phyloP scores from a whole-genome alignment of 1,140 invertebrate species.

The Hypothenemus hampei region DNA sequence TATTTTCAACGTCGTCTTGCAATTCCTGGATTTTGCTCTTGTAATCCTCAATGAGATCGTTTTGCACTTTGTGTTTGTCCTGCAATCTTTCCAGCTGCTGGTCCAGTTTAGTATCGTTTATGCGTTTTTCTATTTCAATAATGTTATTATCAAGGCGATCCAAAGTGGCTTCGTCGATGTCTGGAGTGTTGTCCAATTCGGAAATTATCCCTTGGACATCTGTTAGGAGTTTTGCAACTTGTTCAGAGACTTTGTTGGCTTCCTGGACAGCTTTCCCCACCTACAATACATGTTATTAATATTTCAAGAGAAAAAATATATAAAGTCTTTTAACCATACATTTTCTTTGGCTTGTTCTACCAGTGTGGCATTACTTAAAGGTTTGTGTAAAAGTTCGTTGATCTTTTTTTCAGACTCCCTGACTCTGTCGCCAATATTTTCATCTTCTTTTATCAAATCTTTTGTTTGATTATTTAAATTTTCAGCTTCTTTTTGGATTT shows the following conservation, averaged over 20 bases:
- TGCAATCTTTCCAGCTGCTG: constrained; percentile 66
- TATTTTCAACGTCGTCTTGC: constrained; percentile 76
- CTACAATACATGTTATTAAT: too few relatives aligned
- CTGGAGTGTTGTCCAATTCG: constrained; percentile 70
- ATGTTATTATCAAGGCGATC: constrained; percentile 71
- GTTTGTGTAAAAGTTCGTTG: constrained; percentile 65
- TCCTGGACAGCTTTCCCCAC: constrained; percentile 84
- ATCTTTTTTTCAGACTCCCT: constrained; percentile 66
- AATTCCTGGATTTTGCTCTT: constrained; percentile 72
- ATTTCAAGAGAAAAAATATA: not conserved
- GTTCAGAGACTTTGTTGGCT: constrained; percentile 69
- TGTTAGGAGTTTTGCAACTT: constrained; percentile 73
- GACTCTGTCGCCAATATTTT: constrained; percentile 68
- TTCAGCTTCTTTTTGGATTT: constrained; percentile 69
- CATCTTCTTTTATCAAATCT: constrained; percentile 73
- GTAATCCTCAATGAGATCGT: constrained; percentile 75
- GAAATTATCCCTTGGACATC: constrained; percentile 76
- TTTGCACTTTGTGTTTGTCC: constrained; percentile 68
- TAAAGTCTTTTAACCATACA: constrained; percentile 39
- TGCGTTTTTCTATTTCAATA: constrained; percentile 64
- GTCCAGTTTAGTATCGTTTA: constrained; percentile 70
- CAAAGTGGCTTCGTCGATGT: constrained; percentile 66
- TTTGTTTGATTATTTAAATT: constrained; percentile 71
- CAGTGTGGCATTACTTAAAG: constrained; percentile 65
- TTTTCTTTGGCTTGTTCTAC: constrained; percentile 68